Evolutionary conservation across 2,113 vertebrate genomes (phyloP).

Genomic region (Empidonax traillii): DNA sequence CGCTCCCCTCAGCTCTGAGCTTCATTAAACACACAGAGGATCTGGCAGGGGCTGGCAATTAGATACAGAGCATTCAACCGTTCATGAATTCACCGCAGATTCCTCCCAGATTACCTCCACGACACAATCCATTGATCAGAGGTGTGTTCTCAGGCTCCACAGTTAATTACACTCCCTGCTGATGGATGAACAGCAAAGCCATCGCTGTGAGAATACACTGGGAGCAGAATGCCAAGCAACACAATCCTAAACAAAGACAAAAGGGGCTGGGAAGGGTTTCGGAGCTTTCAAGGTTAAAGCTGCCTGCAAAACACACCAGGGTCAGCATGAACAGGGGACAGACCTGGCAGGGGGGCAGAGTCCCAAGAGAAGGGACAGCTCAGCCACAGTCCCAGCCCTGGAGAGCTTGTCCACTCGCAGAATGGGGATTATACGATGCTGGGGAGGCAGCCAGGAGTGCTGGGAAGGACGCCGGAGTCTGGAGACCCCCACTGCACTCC

Average conservation of each 20-base stretch:
- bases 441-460: background rate
- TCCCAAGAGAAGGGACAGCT: background rate
- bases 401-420: background rate
- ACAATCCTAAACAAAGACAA: background rate
- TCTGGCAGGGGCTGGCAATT: conserved; percentile 31
- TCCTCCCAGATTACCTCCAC: conserved; percentile 53
- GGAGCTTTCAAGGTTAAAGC: conserved; percentile 29
- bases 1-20: rapidly evolving
- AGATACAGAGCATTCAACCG: background rate
- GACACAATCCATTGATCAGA: conserved; percentile 59
- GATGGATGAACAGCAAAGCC: conserved; percentile 54
- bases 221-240: conserved; percentile 19
- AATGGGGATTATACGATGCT: background rate
- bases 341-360: background rate
- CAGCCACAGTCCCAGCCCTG: background rate
- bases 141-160: conserved; percentile 49
- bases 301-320: background rate
- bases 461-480: background rate
- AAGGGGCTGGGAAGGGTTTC: conserved; percentile 9
- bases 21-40: conserved; percentile 15
- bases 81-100: conserved; percentile 36
- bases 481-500: background rate
- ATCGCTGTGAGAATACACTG: background rate
- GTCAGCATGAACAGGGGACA: background rate
- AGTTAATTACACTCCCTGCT: conserved; percentile 59